phyloP scores from a whole-genome alignment of 37 sponge, comb jelly and placozoan species.

The Ianthella basta region DNA sequence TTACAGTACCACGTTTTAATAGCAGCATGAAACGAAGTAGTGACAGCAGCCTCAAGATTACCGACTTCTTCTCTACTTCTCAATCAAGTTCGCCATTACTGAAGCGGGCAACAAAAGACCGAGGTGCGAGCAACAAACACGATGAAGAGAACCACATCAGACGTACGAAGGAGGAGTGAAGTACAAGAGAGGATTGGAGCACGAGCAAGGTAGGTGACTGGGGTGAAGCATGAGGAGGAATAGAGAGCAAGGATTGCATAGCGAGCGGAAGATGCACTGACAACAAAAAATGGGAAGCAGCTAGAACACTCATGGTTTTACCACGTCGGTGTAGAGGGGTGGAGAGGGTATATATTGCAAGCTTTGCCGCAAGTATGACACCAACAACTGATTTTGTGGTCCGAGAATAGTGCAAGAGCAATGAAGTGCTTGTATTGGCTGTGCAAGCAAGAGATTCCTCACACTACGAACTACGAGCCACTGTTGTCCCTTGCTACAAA shows the following conservation, averaged over 20 bases:
- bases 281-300: too few relatives aligned
- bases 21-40: not conserved
- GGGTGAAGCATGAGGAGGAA: not conserved
- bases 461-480: too few relatives aligned
- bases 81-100: not conserved
- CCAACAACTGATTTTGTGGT: too few relatives aligned
- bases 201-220: not conserved
- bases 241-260: not conserved
- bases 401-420: too few relatives aligned
- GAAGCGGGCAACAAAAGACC: not conserved
- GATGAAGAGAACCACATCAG: not conserved
- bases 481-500: too few relatives aligned
- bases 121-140: not conserved
- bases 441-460: too few relatives aligned
- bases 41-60: slow-evolving; percentile 1
- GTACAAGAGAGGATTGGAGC: not conserved
- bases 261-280: not conserved
- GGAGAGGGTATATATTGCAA: too few relatives aligned
- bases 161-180: not conserved
- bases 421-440: too few relatives aligned
- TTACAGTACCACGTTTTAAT: not conserved
- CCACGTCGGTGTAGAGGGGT: too few relatives aligned
- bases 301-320: too few relatives aligned
- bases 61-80: slow-evolving; percentile 6
- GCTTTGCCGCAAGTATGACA: too few relatives aligned